phyloP scores from a whole-genome alignment of 2,797 vertebrate species.

The Sparus aurata region DNA sequence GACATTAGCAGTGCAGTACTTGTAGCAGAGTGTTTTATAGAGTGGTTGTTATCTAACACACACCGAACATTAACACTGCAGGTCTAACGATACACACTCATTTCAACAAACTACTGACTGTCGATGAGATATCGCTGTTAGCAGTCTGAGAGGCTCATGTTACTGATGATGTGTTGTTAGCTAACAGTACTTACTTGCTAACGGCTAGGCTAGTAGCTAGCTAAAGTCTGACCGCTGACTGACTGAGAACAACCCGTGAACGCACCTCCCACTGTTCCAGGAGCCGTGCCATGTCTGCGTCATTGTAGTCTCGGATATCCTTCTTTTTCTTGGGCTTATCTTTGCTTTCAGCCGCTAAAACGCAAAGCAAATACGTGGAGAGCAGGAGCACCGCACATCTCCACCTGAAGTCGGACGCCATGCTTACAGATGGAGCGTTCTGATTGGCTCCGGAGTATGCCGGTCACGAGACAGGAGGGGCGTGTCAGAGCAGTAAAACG shows the following conservation, averaged over 20 bases:
- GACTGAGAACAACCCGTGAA: neutral
- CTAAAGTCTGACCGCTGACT: neutral
- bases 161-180: neutral
- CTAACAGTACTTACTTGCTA: neutral
- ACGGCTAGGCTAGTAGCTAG: constrained; percentile 23
- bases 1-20: too few relatives aligned
- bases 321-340: constrained; percentile 90
- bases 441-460: constrained; percentile 73
- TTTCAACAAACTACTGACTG: too few relatives aligned
- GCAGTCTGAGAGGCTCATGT: neutral
- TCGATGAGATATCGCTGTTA: too few relatives aligned
- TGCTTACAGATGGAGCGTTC: constrained; percentile 79
- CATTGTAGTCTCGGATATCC: constrained; percentile 96
- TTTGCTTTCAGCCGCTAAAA: constrained; percentile 50
- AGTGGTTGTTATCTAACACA: neutral
- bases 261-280: constrained; percentile 97
- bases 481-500: constrained; percentile 14
- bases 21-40: too few relatives aligned
- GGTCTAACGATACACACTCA: neutral
- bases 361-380: constrained; percentile 48
- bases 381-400: constrained; percentile 64
- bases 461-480: constrained; percentile 56
- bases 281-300: constrained; percentile 96
- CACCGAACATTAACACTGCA: neutral
- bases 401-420: constrained; percentile 78